Evolutionary conservation across 2,797 vertebrate genomes (phyloP).

Genomic region (Argyrosomus regius): DNA sequence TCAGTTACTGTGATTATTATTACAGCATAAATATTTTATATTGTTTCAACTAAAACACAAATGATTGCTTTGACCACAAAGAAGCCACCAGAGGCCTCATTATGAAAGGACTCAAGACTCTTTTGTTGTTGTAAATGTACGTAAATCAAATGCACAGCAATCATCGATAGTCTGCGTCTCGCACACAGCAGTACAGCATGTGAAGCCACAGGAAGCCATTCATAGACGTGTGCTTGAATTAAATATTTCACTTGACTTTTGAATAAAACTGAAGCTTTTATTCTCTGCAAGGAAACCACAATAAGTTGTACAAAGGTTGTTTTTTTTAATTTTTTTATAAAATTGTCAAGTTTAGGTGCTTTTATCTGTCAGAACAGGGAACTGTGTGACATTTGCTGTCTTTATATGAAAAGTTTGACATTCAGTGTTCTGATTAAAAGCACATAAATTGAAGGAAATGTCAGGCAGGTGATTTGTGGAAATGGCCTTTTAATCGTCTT

Average conservation of each 20-base stretch:
- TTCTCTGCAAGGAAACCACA: neutral
- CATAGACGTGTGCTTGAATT: neutral
- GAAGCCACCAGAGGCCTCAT: conserved; percentile 60
- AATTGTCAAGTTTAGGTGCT: neutral
- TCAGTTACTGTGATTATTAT: conserved; percentile 46
- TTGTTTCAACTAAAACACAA: conserved; percentile 21
- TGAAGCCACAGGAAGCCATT: conserved; percentile 20
- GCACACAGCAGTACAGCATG: neutral
- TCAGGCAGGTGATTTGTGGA: neutral
- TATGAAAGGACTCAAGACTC: conserved; percentile 29
- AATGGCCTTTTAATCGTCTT: neutral
- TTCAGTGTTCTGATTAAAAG: conserved; percentile 2
- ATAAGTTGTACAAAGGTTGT: neutral
- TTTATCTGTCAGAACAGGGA: neutral
- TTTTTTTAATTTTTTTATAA: neutral
- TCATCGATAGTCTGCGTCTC: neutral
- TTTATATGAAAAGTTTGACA: conserved; percentile 1
- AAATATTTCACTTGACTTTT: neutral
- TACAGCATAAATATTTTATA: conserved; percentile 24
- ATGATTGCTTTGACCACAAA: conserved; percentile 39
- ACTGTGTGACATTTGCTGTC: conserved; percentile 8
- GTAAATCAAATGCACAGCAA: conserved; percentile 31
- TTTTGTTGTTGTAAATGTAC: conserved; percentile 28
- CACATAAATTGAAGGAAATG: neutral
- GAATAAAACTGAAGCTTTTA: neutral